Conservation (phyloP, 2,113 vertebrate species). For the Tautogolabrus adspersus region DNA sequence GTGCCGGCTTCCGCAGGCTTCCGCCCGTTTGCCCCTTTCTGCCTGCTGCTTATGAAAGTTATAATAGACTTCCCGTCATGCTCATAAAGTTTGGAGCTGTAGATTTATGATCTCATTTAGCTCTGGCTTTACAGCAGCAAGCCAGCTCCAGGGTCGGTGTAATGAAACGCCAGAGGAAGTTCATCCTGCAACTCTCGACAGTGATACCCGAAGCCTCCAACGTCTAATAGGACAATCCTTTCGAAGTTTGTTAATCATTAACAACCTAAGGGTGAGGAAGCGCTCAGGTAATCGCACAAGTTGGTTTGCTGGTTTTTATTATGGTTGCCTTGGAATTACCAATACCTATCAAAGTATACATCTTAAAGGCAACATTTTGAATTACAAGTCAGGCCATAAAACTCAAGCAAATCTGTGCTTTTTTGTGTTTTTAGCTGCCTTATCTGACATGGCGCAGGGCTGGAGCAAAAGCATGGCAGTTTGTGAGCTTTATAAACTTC, state of each 20-base stretch:
- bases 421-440: not conserved
- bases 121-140: conserved; percentile 64
- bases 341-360: not conserved
- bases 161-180: conserved; percentile 79
- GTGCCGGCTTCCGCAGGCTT: conserved; percentile 23
- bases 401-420: not conserved
- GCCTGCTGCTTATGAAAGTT: conserved; percentile 77
- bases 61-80: conserved; percentile 83
- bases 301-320: not conserved
- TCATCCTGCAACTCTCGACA: conserved; percentile 56
- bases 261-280: conserved; percentile 11
- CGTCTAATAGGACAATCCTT: conserved; percentile 78
- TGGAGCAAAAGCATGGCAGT: too few relatives aligned
- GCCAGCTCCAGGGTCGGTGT: conserved; percentile 64
- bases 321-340: not conserved
- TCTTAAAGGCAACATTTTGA: not conserved
- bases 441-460: not conserved
- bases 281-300: not conserved
- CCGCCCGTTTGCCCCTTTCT: conserved; percentile 45
- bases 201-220: conserved; percentile 42
- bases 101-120: conserved; percentile 86
- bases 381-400: not conserved
- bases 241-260: conserved; percentile 56
- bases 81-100: conserved; percentile 75
- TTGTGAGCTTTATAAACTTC: too few relatives aligned